Evolutionary conservation across 2,113 vertebrate genomes (phyloP).

Genomic region (Glaucomys volans): DNA sequence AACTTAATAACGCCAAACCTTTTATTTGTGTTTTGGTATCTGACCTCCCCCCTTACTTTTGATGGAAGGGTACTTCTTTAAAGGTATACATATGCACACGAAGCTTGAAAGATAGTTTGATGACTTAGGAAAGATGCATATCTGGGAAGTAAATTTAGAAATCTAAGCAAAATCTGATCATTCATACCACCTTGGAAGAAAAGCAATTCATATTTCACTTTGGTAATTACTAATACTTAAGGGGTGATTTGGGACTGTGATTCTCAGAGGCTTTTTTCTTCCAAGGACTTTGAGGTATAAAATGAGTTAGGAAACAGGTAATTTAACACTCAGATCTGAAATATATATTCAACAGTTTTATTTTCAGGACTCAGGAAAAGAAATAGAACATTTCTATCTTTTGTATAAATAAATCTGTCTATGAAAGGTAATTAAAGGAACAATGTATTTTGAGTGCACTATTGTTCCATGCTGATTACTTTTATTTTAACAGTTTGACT

Average conservation of each 20-base stretch:
- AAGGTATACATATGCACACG: background rate
- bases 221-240: background rate
- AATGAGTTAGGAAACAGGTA: background rate
- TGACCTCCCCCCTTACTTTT: background rate
- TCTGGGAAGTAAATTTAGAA: background rate
- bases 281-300: background rate
- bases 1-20: background rate
- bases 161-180: background rate
- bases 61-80: background rate
- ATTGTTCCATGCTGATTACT: background rate
- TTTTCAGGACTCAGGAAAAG: background rate
- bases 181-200: background rate
- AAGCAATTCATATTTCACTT: background rate
- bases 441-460: background rate
- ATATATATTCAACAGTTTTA: constrained; percentile 17
- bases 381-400: background rate
- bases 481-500: background rate
- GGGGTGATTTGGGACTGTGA: rapidly evolving
- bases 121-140: background rate
- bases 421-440: background rate
- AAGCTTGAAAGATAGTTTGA: constrained; percentile 2
- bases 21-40: background rate
- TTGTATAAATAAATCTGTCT: background rate
- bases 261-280: background rate
- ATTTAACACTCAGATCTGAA: background rate